Conservation (phyloP, 2,888 invertebrate genomes). For the Pristionchus maxplancki region DNA sequence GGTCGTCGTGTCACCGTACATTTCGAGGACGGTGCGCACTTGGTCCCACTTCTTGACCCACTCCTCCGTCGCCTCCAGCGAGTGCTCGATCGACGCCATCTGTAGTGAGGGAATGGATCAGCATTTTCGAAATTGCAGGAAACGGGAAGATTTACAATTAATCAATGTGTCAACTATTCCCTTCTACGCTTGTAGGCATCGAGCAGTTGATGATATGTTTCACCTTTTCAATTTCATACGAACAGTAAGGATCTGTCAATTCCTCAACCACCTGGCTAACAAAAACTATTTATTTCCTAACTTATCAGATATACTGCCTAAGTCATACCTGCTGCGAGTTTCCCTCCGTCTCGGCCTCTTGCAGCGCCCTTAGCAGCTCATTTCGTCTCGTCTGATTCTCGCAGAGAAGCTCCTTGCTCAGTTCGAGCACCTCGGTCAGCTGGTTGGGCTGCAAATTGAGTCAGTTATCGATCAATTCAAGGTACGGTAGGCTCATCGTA, state of each 20-base stretch:
- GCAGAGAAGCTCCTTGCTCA: constrained; percentile 87
- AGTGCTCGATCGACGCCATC: constrained; percentile 59
- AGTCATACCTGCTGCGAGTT: constrained; percentile 5
- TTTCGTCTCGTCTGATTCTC: constrained; percentile 69
- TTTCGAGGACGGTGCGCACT: constrained; percentile 97
- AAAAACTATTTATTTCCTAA: too few relatives aligned
- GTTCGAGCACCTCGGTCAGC: constrained; percentile 96
- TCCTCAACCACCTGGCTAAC: too few relatives aligned
- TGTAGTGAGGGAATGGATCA: background rate
- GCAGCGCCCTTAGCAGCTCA: constrained; percentile 57
- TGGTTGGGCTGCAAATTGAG: constrained; percentile 86
- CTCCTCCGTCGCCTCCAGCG: constrained; percentile 84
- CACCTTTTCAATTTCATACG: too few relatives aligned
- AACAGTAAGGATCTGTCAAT: too few relatives aligned
- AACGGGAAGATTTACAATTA: background rate
- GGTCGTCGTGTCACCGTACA: constrained; percentile 82
- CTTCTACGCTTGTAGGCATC: too few relatives aligned
- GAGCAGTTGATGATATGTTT: too few relatives aligned
- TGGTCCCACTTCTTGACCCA: constrained; percentile 88
- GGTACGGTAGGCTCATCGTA: background rate
- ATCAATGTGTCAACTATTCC: too few relatives aligned
- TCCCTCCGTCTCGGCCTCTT: constrained; percentile 52
- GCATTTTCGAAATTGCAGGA: background rate
- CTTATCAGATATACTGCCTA: too few relatives aligned
- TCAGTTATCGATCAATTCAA: background rate